These are phyloP conservation scores for Apocrypta bakeri DNA, from an alignment of 1,140 invertebrate genomes.

Conservation along the genomic window DNA sequence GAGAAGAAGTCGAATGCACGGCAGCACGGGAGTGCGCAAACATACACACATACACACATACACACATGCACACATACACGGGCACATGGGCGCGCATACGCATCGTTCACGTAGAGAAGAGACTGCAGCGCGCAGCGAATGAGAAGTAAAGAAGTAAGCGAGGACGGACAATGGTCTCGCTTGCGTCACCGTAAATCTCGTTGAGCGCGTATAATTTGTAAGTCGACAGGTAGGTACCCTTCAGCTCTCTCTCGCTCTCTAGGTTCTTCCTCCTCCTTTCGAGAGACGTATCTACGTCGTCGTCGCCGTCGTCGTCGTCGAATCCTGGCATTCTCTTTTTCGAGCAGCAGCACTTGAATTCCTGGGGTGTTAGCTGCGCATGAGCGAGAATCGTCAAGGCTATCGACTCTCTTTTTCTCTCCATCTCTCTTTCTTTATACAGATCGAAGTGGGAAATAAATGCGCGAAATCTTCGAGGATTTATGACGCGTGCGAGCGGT, in stretches of 20 bases:
- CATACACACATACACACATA: not conserved
- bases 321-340: slow-evolving; percentile 43
- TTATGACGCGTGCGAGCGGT: slow-evolving; percentile 15
- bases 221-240: slow-evolving; percentile 69
- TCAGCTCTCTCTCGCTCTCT: slow-evolving; percentile 48
- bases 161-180: slow-evolving; percentile 75
- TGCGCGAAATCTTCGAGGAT: slow-evolving; percentile 44
- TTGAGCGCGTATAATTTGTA: slow-evolving; percentile 75
- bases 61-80: too few species aligned
- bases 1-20: not conserved
- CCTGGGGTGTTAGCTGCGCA: slow-evolving; percentile 36
- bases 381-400: slow-evolving; percentile 36
- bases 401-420: not conserved
- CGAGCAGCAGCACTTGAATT: slow-evolving; percentile 50
- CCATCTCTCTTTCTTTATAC: not conserved
- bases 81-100: too few species aligned
- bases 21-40: too few species aligned
- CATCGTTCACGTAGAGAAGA: too few species aligned
- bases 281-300: slow-evolving; percentile 14
- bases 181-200: slow-evolving; percentile 75
- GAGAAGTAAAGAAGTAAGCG: slow-evolving; percentile 69
- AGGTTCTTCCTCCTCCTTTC: slow-evolving; percentile 32
- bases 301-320: slow-evolving; percentile 45
- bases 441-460: not conserved
- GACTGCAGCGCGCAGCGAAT: not conserved